These are phyloP conservation scores for Andricus curvator DNA, from an alignment of 2,888 invertebrate genomes.

Conservation along the genomic window DNA sequence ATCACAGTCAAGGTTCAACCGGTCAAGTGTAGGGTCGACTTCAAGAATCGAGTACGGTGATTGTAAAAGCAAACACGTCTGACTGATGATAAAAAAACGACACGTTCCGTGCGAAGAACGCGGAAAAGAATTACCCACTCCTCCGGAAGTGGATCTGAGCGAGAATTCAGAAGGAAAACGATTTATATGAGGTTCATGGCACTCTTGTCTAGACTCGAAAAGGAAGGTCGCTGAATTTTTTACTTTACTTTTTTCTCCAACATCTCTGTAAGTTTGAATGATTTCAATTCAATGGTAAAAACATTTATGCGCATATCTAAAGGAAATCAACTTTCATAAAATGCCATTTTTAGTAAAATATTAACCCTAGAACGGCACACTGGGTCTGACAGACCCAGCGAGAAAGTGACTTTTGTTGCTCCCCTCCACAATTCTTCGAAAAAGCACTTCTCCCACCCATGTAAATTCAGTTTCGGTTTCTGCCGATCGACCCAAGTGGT, in stretches of 20 bases:
- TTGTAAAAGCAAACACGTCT: slow-evolving; percentile 40
- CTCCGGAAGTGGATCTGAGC: not conserved
- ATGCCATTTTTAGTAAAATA: too few species aligned
- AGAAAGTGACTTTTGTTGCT: too few species aligned
- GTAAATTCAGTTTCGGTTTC: too few species aligned
- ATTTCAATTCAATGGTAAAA: too few species aligned
- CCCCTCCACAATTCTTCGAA: too few species aligned
- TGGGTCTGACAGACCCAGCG: too few species aligned
- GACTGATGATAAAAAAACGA: slow-evolving; percentile 27
- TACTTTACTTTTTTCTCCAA: not conserved
- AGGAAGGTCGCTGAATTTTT: not conserved
- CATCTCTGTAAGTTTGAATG: too few species aligned
- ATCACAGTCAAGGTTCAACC: slow-evolving; percentile 37
- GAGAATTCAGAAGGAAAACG: slow-evolving; percentile 19
- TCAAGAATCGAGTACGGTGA: slow-evolving; percentile 32
- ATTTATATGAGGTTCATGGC: not conserved
- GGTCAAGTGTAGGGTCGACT: slow-evolving; percentile 41
- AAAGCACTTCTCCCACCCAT: too few species aligned
- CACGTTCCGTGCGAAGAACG: slow-evolving; percentile 25
- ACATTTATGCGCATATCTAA: too few species aligned
- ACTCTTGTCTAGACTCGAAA: not conserved
- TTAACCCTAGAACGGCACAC: too few species aligned
- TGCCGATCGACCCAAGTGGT: too few species aligned
- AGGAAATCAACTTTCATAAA: too few species aligned
- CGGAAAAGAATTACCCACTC: slow-evolving; percentile 31